Conservation (phyloP, 2,797 vertebrate genomes). For the Alosa sapidissima region DNA sequence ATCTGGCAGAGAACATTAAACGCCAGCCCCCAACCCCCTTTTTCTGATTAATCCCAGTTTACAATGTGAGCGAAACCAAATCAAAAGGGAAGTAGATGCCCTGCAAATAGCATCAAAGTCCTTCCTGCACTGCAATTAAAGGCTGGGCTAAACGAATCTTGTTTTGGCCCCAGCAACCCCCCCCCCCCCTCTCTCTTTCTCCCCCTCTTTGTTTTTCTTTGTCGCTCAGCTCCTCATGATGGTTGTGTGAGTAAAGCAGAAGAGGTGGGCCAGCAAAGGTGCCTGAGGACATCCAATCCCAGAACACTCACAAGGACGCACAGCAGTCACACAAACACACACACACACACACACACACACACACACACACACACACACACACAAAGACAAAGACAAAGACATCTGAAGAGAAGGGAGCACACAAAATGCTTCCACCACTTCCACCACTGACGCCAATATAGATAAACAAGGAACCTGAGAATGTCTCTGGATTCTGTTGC, state of each 20-base stretch:
- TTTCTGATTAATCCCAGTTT: not conserved
- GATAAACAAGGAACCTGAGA: not conserved
- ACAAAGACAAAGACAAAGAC: not conserved
- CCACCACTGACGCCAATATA: not conserved
- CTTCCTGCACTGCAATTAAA: constrained; percentile 35
- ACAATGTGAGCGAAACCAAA: constrained; percentile 39
- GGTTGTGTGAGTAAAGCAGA: not conserved
- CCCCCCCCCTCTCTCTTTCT: not conserved
- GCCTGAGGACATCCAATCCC: constrained; percentile 7
- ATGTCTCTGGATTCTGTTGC: not conserved
- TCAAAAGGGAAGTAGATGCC: constrained; percentile 45
- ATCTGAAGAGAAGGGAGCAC: not conserved
- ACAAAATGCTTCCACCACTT: not conserved
- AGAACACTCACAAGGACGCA: constrained; percentile 24
- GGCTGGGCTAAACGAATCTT: not conserved
- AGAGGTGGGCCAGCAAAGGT: constrained; percentile 19
- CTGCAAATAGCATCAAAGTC: constrained; percentile 39
- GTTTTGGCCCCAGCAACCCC: not conserved
- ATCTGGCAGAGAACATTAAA: not conserved
- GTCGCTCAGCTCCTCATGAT: not conserved
- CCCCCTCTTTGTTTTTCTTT: not conserved
- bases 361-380: constrained; percentile 3
- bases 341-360: constrained; percentile 11
- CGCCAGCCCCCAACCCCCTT: not conserved
- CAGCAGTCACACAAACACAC: not conserved